phyloP scores from a whole-genome alignment of 2,113 vertebrate genomes.

The Chloroceryle aenea region DNA sequence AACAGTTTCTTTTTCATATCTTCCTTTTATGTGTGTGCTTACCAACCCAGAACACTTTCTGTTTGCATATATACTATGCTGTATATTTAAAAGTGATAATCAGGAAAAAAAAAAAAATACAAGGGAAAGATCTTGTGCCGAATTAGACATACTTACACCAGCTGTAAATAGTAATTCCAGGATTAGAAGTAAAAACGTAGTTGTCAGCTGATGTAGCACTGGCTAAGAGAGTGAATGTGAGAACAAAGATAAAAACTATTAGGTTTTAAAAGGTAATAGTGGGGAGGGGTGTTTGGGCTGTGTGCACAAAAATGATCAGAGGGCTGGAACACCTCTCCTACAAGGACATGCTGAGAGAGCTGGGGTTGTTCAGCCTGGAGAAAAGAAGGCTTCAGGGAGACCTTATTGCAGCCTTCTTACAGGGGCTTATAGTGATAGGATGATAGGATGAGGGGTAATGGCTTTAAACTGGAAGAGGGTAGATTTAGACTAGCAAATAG shows the following conservation, averaged over 20 bases:
- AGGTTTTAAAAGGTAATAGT: background rate
- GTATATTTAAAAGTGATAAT: background rate
- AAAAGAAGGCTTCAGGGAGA: too few relatives aligned
- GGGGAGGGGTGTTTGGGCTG: too few relatives aligned
- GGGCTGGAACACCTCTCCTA: too few relatives aligned
- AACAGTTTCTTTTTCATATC: background rate
- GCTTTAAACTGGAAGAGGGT: too few relatives aligned
- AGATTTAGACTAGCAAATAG: too few relatives aligned
- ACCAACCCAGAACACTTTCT: background rate
- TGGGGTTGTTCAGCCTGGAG: too few relatives aligned
- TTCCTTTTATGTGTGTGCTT: background rate
- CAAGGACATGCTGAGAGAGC: too few relatives aligned
- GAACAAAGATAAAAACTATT: background rate
- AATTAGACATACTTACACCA: background rate
- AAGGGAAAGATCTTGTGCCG: background rate
- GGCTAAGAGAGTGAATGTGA: background rate
- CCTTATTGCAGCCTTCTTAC: too few relatives aligned
- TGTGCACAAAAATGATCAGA: too few relatives aligned
- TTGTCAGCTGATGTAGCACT: background rate
- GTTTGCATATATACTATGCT: background rate
- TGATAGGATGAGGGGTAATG: too few relatives aligned
- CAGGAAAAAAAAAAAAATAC: background rate
- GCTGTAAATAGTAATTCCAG: background rate
- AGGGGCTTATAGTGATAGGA: too few relatives aligned
- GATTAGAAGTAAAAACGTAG: background rate